Evolutionary conservation across 2,888 invertebrate genomes (phyloP).

Genomic region (Dermolepida albohirtum): DNA sequence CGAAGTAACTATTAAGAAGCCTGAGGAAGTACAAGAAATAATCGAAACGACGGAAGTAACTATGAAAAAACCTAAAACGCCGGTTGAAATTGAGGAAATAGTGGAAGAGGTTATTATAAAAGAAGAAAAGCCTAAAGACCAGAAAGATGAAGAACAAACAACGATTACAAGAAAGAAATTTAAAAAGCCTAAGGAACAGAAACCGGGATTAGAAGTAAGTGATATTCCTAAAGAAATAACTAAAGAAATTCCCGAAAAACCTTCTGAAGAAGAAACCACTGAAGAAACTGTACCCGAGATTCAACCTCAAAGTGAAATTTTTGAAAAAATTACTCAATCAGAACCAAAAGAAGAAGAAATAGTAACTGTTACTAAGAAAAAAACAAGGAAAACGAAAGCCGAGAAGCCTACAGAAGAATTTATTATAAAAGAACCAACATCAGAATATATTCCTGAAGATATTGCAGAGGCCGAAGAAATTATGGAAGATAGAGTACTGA

Average conservation of each 20-base stretch:
- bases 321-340: not conserved
- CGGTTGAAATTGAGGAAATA: constrained; percentile 47
- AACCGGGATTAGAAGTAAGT: constrained; percentile 45
- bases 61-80: constrained; percentile 59
- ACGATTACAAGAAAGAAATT: constrained; percentile 43
- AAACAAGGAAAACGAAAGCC: constrained; percentile 50
- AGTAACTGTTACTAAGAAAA: constrained; percentile 57
- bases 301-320: constrained; percentile 33
- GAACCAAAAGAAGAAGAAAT: constrained; percentile 45
- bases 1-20: constrained; percentile 50
- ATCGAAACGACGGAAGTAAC: constrained; percentile 51
- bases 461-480: constrained; percentile 46
- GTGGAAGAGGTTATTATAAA: not conserved
- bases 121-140: constrained; percentile 1
- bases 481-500: constrained; percentile 60
- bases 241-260: constrained; percentile 52
- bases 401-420: constrained; percentile 65
- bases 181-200: constrained; percentile 51
- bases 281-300: constrained; percentile 49
- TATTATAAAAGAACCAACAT: constrained; percentile 65
- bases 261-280: constrained; percentile 59
- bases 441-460: constrained; percentile 63
- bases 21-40: constrained; percentile 50
- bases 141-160: no score
- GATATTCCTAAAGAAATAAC: constrained; percentile 49